Conservation (phyloP, 2,888 invertebrate genomes). For the Ochropleura plecta region DNA sequence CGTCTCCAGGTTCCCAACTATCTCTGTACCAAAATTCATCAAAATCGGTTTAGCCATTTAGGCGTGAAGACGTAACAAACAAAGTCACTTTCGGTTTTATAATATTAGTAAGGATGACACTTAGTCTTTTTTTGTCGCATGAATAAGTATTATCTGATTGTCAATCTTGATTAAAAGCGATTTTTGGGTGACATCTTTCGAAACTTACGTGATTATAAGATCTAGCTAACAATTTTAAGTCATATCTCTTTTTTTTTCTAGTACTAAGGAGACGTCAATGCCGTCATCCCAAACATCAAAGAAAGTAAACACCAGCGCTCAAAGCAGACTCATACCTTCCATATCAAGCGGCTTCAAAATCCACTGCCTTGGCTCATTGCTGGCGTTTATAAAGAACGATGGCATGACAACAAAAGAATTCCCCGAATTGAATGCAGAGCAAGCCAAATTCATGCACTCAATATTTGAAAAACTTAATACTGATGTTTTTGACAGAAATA, state of each 20-base stretch:
- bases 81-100: too few relatives aligned
- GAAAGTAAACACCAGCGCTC: not conserved
- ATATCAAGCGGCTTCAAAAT: slow-evolving; percentile 64
- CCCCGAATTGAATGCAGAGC: slow-evolving; percentile 66
- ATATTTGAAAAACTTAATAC: slow-evolving; percentile 27
- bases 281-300: not conserved
- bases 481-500: slow-evolving; percentile 39
- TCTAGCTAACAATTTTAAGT: too few relatives aligned
- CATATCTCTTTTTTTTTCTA: slow-evolving; percentile 10
- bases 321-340: slow-evolving; percentile 1
- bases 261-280: not conserved
- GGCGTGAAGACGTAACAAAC: too few relatives aligned
- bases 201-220: too few relatives aligned
- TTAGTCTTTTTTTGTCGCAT: too few relatives aligned
- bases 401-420: slow-evolving; percentile 62
- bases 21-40: too few relatives aligned
- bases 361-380: slow-evolving; percentile 66
- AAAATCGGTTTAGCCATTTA: too few relatives aligned
- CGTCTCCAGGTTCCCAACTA: too few relatives aligned
- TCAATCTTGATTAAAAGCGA: too few relatives aligned
- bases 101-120: too few relatives aligned
- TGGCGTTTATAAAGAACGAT: slow-evolving; percentile 75
- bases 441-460: slow-evolving; percentile 65
- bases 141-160: too few relatives aligned
- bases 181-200: too few relatives aligned